Percentiles rank a stretch among this genome's conserved stretches.
phyloP scores from a whole-genome alignment of 2,797 vertebrate species.

The Dryobates pubescens region DNA sequence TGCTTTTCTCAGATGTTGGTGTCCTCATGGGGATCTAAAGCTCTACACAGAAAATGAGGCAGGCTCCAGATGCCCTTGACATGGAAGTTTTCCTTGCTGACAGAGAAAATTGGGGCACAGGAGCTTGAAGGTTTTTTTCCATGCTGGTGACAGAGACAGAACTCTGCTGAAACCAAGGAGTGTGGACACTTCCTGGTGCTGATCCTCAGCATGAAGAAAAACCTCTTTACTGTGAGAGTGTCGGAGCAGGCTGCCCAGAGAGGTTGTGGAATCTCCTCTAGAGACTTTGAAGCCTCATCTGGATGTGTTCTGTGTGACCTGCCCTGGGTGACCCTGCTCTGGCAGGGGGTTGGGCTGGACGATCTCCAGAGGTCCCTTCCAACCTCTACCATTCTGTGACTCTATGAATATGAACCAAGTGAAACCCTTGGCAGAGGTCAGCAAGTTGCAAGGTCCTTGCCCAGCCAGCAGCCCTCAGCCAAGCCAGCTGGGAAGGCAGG shows the following conservation, averaged over 20 bases:
- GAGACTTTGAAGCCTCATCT: too few species aligned
- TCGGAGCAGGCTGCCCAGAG: too few species aligned
- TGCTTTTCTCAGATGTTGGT: neutral
- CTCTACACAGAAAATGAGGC: neutral
- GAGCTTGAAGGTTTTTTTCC: neutral
- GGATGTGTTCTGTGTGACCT: too few species aligned
- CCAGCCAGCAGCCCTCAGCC: neutral
- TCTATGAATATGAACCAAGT: neutral
- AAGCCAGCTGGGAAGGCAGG: neutral
- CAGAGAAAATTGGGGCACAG: slow-evolving; percentile 26
- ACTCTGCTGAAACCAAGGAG: neutral
- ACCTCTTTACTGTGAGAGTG: too few species aligned
- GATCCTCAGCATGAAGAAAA: neutral
- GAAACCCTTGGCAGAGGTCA: accelerated
- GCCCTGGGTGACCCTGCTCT: too few species aligned
- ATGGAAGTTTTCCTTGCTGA: neutral
- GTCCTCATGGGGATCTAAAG: neutral
- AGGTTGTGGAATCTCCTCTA: too few species aligned
- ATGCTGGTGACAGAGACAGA: neutral
- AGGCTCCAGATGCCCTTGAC: slow-evolving; percentile 39
- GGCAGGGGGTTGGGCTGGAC: too few species aligned
- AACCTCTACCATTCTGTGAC: too few species aligned
- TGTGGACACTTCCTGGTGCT: neutral
- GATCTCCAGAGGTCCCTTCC: too few species aligned
- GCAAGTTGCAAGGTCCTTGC: neutral